Conservation (phyloP, 2,113 vertebrate species). For the Coracopsis vasa region DNA sequence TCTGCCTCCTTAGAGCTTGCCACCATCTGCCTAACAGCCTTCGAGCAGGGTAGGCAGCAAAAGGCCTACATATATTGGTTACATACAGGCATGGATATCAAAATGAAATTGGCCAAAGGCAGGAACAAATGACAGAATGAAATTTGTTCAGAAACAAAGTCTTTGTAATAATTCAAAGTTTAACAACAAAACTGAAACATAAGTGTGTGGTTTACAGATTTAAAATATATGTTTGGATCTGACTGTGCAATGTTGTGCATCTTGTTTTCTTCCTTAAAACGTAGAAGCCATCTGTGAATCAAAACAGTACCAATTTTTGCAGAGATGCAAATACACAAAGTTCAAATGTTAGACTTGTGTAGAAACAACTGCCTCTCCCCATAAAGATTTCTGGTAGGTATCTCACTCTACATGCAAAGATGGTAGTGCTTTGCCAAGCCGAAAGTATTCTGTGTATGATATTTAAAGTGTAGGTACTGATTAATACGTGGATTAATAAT, state of each 20-base stretch:
- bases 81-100: background rate
- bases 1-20: background rate
- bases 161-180: background rate
- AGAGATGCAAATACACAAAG: background rate
- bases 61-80: background rate
- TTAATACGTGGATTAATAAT: background rate
- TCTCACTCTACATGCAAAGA: background rate
- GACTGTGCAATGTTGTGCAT: background rate
- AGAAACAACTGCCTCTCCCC: background rate
- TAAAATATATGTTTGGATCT: background rate
- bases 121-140: background rate
- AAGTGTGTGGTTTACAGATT: background rate
- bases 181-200: background rate
- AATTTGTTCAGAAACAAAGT: background rate
- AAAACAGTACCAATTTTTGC: background rate
- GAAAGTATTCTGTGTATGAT: background rate
- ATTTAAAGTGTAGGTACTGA: background rate
- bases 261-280: background rate
- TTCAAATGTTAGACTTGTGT: background rate
- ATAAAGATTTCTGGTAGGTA: background rate
- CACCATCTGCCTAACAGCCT: background rate
- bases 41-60: background rate
- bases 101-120: background rate
- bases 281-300: background rate
- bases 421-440: background rate